A percentile compares a stretch with the other conserved stretches of the same genome.
Evolutionary conservation across 2,888 invertebrate species (phyloP).

Genomic region (Lordiphosa andalusiaca): DNA sequence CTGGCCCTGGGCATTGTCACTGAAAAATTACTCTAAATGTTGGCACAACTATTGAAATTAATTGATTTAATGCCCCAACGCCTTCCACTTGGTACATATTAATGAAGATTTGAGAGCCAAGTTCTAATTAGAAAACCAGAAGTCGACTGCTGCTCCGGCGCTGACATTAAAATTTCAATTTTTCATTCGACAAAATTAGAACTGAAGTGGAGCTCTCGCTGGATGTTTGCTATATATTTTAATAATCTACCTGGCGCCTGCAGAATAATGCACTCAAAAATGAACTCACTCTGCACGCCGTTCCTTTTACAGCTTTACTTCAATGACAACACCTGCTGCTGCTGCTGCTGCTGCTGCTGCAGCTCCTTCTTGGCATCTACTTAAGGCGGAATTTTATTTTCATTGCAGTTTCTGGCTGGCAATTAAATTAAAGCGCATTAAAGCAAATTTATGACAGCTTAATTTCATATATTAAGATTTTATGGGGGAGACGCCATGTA

Average conservation of each 20-base stretch:
- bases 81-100: constrained; percentile 56
- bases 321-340: constrained; percentile 56
- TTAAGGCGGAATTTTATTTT: constrained; percentile 57
- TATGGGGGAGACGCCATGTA: constrained; percentile 29
- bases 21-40: constrained; percentile 70
- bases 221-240: constrained; percentile 49
- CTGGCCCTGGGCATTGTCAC: constrained; percentile 35
- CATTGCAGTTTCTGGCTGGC: constrained; percentile 64
- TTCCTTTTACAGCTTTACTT: constrained; percentile 43
- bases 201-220: constrained; percentile 14
- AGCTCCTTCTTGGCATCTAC: constrained; percentile 10
- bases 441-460: constrained; percentile 76
- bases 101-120: constrained; percentile 62
- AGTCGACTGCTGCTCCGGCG: neutral
- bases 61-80: constrained; percentile 66
- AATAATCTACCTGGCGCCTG: constrained; percentile 50
- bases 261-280: constrained; percentile 38
- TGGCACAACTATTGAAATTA: constrained; percentile 72
- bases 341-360: constrained; percentile 26
- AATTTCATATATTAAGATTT: constrained; percentile 77
- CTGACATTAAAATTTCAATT: constrained; percentile 44
- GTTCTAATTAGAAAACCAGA: constrained; percentile 62
- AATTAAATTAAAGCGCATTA: constrained; percentile 76
- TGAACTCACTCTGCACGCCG: constrained; percentile 18
- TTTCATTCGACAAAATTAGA: constrained; percentile 59